Conservation (phyloP, 2,888 invertebrate genomes). For the Elysia crispata region DNA sequence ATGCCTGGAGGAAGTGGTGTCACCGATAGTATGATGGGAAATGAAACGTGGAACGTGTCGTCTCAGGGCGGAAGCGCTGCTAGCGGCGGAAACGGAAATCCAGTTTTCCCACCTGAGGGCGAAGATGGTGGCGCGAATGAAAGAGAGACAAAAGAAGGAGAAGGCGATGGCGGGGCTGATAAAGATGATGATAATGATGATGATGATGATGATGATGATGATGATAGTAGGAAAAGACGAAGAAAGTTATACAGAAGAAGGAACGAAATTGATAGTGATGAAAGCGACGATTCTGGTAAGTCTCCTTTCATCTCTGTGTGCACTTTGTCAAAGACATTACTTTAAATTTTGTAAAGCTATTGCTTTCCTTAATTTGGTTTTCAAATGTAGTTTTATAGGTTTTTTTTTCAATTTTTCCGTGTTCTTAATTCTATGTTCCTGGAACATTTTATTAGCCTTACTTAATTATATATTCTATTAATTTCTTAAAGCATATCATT, state of each 20-base stretch:
- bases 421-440: too few relatives aligned
- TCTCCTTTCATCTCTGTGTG: too few relatives aligned
- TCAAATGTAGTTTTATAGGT: too few relatives aligned
- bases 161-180: background rate
- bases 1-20: background rate
- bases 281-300: constrained; percentile 23
- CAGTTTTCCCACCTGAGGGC: background rate
- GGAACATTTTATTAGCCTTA: too few relatives aligned
- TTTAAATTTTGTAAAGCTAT: too few relatives aligned
- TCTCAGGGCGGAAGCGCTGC: background rate
- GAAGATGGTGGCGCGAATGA: background rate
- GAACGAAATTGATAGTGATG: constrained; percentile 19
- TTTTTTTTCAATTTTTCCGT: too few relatives aligned
- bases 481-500: too few relatives aligned
- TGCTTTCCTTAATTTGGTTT: too few relatives aligned
- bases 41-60: background rate
- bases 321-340: too few relatives aligned
- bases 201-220: background rate
- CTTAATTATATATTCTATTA: too few relatives aligned
- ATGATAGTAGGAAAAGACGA: background rate
- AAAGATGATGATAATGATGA: background rate
- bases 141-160: background rate
- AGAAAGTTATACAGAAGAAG: background rate
- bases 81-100: constrained; percentile 1
- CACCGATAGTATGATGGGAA: background rate